These are phyloP conservation scores for Prunella himalayana DNA, from an alignment of 2,113 vertebrate species.

Conservation along the genomic window DNA sequence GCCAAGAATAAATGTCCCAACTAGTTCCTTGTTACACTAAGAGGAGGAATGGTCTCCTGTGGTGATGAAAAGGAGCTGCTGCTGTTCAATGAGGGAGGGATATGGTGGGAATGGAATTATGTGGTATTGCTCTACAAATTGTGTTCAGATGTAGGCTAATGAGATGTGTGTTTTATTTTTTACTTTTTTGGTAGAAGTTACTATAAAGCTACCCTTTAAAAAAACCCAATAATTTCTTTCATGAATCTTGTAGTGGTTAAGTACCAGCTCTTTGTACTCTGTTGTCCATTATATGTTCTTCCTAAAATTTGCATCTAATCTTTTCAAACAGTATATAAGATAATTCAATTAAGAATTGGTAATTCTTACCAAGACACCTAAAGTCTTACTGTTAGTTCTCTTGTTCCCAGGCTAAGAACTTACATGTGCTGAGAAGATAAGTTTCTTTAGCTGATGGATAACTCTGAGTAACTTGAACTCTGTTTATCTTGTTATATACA, in stretches of 20 bases:
- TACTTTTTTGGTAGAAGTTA: neutral
- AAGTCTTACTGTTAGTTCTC: neutral
- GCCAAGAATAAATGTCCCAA: conserved; percentile 56
- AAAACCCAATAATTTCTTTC: neutral
- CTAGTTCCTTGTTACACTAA: conserved; percentile 47
- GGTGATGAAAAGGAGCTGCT: conserved; percentile 47
- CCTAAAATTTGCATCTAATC: neutral
- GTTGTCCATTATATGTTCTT: neutral
- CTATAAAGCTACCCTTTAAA: neutral
- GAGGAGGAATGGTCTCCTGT: conserved; percentile 53
- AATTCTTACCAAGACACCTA: neutral
- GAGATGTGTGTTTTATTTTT: neutral
- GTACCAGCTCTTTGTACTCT: neutral
- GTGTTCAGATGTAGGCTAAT: neutral
- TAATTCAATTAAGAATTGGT: neutral
- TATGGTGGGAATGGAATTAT: neutral
- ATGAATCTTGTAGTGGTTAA: neutral
- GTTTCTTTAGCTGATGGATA: neutral
- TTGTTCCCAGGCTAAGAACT: neutral
- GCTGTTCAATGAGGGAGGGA: neutral
- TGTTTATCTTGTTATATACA: neutral
- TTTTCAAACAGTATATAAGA: neutral
- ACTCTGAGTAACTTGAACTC: conserved; percentile 23
- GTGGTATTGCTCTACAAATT: neutral
- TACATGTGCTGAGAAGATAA: neutral